These are phyloP conservation scores for Steinernema feltiae DNA, from an alignment of 1,140 invertebrate species.

Conservation along the genomic window DNA sequence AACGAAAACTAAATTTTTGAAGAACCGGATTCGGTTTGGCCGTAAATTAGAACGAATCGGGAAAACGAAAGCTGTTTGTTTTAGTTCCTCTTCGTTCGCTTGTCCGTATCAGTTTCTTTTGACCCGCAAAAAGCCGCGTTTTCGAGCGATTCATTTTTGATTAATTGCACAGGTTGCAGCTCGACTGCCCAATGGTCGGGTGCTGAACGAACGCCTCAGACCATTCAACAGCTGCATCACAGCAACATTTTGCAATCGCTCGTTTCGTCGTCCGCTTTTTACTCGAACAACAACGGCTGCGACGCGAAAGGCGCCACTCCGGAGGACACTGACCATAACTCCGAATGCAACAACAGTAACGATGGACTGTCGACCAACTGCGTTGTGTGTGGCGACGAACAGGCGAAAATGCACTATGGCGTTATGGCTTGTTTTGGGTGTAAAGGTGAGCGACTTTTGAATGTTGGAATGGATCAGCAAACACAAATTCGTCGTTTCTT, in stretches of 20 bases:
- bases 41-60: no score
- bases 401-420: constrained; percentile 22
- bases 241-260: not conserved
- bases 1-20: no score
- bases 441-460: no score
- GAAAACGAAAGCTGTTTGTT: no score
- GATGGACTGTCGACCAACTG: not conserved
- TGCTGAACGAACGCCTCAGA: not conserved
- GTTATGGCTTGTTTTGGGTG: constrained; percentile 51
- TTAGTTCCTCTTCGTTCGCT: no score
- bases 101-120: no score
- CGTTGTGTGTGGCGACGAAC: constrained; percentile 5
- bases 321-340: not conserved
- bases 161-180: constrained; percentile 1
- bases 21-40: no score
- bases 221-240: not conserved
- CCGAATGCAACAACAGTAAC: not conserved
- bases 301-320: no score
- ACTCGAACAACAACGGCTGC: not conserved
- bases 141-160: not conserved
- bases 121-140: not conserved
- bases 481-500: no score
- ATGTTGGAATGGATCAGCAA: no score
- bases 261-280: not conserved
- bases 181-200: constrained; percentile 1